Conservation (phyloP, 37 sponge, comb jelly and placozoan genomes). For the Geodia barretti region DNA sequence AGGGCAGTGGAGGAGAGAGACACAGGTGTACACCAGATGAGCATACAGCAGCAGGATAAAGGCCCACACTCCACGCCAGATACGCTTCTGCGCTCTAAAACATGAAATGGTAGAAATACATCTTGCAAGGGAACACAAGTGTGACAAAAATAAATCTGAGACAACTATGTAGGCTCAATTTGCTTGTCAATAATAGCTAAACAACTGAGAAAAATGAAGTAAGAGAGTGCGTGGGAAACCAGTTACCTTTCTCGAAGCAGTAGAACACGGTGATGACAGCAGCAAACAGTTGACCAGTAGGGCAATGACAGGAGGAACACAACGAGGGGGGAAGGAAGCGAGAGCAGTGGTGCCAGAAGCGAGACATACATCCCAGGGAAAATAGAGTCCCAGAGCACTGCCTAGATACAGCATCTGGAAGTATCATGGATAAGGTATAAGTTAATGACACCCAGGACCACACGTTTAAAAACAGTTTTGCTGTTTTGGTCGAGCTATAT, state of each 20-base stretch:
- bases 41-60: slow-evolving; percentile 61
- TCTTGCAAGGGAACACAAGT: background rate
- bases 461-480: background rate
- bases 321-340: slow-evolving; percentile 19
- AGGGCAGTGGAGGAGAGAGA: slow-evolving; percentile 60
- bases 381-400: slow-evolving; percentile 58
- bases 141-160: background rate
- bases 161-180: background rate
- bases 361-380: slow-evolving; percentile 73
- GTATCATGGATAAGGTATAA: background rate
- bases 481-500: background rate
- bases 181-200: background rate
- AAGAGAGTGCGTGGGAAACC: background rate
- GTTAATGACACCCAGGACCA: no score
- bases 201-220: background rate
- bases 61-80: slow-evolving; percentile 57
- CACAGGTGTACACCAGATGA: slow-evolving; percentile 53
- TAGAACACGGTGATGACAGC: slow-evolving; percentile 2
- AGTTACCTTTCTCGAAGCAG: background rate
- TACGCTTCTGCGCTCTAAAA: slow-evolving; percentile 1
- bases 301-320: slow-evolving; percentile 37
- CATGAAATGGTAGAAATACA: background rate
- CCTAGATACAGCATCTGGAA: slow-evolving; percentile 53
- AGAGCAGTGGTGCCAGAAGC: slow-evolving; percentile 32
- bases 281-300: background rate